Evolutionary conservation across 2,797 vertebrate species (phyloP).

Genomic region (Pipistrellus nathusii): DNA sequence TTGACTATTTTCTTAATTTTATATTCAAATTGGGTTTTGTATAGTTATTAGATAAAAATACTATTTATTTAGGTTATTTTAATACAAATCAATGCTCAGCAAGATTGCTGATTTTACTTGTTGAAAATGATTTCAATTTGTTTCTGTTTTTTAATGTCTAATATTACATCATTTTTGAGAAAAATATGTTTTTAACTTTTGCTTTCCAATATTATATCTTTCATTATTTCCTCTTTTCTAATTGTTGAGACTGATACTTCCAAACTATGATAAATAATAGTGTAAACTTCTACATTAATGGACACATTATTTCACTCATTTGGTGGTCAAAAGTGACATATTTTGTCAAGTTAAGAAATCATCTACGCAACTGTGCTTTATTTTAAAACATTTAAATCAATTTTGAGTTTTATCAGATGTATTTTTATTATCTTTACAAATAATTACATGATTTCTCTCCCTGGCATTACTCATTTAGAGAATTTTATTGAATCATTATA

Average conservation of each 20-base stretch:
- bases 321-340: neutral
- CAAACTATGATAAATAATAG: neutral
- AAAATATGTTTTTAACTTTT: neutral
- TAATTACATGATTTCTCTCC: neutral
- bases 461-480: neutral
- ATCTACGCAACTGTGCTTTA: neutral
- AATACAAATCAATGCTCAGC: neutral
- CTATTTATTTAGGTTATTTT: neutral
- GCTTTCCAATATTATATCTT: neutral
- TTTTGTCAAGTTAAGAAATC: neutral
- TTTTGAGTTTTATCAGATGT: neutral
- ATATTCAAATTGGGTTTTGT: neutral
- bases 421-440: conserved; percentile 9
- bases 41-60: neutral
- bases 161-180: neutral
- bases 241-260: neutral
- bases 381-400: conserved; percentile 10
- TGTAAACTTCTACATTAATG: neutral
- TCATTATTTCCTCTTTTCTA: conserved; percentile 1
- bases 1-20: neutral
- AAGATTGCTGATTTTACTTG: neutral
- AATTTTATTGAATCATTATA: neutral
- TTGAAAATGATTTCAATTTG: neutral
- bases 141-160: neutral
- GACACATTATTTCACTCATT: neutral